phyloP scores from a whole-genome alignment of 2,888 invertebrate species.

The Hydriomena furcata region DNA sequence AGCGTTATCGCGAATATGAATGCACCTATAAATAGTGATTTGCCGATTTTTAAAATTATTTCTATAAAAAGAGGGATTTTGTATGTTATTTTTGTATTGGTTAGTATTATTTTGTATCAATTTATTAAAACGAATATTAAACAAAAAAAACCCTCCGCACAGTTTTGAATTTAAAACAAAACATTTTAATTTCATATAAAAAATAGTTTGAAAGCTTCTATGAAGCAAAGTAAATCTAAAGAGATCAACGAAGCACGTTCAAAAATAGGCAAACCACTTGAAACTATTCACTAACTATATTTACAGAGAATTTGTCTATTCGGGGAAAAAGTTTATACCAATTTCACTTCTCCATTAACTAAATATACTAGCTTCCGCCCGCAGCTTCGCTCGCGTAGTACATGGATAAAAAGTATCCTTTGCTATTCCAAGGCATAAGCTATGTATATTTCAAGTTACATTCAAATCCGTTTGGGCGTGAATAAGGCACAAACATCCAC shows the following conservation, averaged over 20 bases:
- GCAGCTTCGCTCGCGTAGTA: too few relatives aligned
- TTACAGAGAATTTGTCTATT: slow-evolving; percentile 32
- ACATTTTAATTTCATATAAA: slow-evolving; percentile 5
- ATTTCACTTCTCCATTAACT: too few relatives aligned
- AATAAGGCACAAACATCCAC: too few relatives aligned
- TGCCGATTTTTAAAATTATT: slow-evolving; percentile 55
- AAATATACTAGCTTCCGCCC: too few relatives aligned
- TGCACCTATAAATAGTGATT: slow-evolving; percentile 51
- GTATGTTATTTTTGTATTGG: too few relatives aligned
- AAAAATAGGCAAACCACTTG: slow-evolving; percentile 63
- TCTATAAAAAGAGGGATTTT: background rate
- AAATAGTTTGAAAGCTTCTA: slow-evolving; percentile 28
- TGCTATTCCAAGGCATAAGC: too few relatives aligned
- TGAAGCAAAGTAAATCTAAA: slow-evolving; percentile 44
- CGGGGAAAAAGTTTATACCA: slow-evolving; percentile 36
- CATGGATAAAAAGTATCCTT: too few relatives aligned
- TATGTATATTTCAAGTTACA: too few relatives aligned
- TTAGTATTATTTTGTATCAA: too few relatives aligned
- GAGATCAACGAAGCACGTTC: slow-evolving; percentile 52
- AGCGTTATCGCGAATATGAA: slow-evolving; percentile 22
- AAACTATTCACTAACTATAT: slow-evolving; percentile 27
- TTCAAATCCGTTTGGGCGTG: too few relatives aligned
- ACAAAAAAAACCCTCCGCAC: background rate
- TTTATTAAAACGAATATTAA: background rate
- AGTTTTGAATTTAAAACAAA: background rate